Percentiles rank a stretch among this genome's conserved stretches.
phyloP scores from a whole-genome alignment of 2,888 invertebrate genomes.

The Drosophila mettleri region DNA sequence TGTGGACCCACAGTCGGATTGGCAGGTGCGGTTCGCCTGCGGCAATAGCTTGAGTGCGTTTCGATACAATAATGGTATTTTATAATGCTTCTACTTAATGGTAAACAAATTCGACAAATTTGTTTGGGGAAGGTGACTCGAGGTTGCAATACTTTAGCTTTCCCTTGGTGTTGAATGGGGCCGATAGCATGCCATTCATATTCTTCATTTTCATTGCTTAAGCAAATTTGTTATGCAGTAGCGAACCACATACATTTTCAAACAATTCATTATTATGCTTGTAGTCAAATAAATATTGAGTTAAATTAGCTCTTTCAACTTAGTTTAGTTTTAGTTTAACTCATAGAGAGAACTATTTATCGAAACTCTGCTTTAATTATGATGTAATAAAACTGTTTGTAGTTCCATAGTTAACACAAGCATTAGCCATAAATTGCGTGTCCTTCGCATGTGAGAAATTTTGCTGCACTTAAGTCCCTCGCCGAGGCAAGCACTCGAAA shows the following conservation, averaged over 20 bases:
- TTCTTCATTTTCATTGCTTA: background rate
- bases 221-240: background rate
- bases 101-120: constrained; percentile 50
- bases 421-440: constrained; percentile 14
- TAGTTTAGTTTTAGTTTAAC: too few relatives aligned
- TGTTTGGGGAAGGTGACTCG: constrained; percentile 11
- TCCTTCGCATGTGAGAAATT: background rate
- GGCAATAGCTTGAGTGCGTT: constrained; percentile 26
- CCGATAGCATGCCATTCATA: background rate
- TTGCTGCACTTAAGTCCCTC: background rate
- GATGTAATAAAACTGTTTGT: background rate
- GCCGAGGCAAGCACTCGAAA: constrained; percentile 25
- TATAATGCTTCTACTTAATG: constrained; percentile 35
- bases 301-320: too few relatives aligned
- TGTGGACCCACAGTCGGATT: constrained; percentile 23
- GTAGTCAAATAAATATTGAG: too few relatives aligned
- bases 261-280: background rate
- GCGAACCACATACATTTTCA: background rate
- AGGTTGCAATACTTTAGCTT: constrained; percentile 13
- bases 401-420: constrained; percentile 3
- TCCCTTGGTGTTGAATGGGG: background rate
- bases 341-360: too few relatives aligned
- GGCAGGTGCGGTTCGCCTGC: constrained; percentile 45
- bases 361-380: background rate
- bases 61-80: constrained; percentile 28